Base-by-base conservation (phyloP, 2,113 vertebrate species). In the Xerus inauris region DNA sequence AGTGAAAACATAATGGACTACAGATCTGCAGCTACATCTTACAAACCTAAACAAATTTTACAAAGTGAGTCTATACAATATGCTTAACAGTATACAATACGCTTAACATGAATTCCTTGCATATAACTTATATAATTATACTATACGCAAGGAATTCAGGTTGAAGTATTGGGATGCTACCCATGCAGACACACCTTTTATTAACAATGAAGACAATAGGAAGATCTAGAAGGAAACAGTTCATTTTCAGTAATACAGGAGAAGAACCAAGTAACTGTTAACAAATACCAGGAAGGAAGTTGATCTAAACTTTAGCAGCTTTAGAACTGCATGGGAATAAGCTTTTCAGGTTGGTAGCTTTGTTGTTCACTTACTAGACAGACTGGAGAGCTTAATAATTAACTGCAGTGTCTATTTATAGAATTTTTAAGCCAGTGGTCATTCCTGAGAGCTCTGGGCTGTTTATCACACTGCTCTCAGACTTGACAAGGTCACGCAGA, bases 401-500 rank as follows among this genome's bases (percentile, higher is more conserved):
- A 94, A 94, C 75, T 49, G 38, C 62, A 64, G 73, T 67, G 38
- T 86, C 98, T 98, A 99, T 98, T 98, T 98, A 98, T 98, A 98
- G 98, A 97, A 98, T 64, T 97, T 94, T 96, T 47, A 88, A 97
- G 98, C 92, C 94, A 67, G n/a, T 38, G 83, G 73, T 45, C 83
- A 91, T 94, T 96, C 84, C 59, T 88, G 86, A 97, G 93, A 87
- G 92, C 84, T 96, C 97, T 97, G 97, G 88, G 64, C 94, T 98
- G 45, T 98, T 98, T 98, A 94, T 98, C 69, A 17, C 45, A 76
- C 89, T 84, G 95, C 93, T 98, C 84, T 95, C 81, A 76, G 89
- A 97, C 97, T 93, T 98, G 98, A 98, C 98, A 98, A 98, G 98
- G 98, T 98, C 98, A 97, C 35, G 57, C 77, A 90, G 77, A 98